These are phyloP conservation scores for Cheracebus regulus DNA, from an alignment of 2,797 vertebrate genomes.

Conservation along the genomic window DNA sequence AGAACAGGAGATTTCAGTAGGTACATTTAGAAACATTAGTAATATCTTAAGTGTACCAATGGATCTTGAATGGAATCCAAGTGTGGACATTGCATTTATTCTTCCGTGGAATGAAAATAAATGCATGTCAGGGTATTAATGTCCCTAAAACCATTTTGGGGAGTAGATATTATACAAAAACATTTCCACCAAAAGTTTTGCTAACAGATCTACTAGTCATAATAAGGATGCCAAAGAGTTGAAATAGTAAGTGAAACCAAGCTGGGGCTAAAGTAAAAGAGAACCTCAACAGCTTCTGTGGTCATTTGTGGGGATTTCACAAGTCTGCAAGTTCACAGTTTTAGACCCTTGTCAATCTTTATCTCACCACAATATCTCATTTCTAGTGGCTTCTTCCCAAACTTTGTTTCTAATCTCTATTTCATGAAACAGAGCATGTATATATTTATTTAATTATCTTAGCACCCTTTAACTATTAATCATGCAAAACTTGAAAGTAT, in stretches of 20 bases:
- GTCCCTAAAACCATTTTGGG: neutral
- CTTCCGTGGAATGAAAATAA: neutral
- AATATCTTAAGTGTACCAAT: neutral
- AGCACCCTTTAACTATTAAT: neutral
- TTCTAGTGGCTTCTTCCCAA: neutral
- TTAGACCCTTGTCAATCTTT: neutral
- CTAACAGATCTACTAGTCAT: slow-evolving; percentile 26
- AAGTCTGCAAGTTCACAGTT: slow-evolving; percentile 4
- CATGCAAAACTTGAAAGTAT: neutral
- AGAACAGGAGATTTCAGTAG: neutral
- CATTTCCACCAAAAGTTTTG: slow-evolving; percentile 19
- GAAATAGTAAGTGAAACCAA: slow-evolving; percentile 73
- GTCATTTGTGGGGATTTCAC: slow-evolving; percentile 73
- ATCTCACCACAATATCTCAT: slow-evolving; percentile 32
- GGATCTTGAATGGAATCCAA: neutral
- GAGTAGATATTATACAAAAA: neutral
- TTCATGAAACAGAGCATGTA: neutral
- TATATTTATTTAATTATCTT: neutral
- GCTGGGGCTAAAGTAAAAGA: slow-evolving; percentile 64
- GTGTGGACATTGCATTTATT: neutral
- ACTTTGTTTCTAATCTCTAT: neutral
- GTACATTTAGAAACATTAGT: neutral
- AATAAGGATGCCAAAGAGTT: neutral
- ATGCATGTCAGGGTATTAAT: neutral
- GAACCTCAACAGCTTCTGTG: slow-evolving; percentile 49